phyloP scores from a whole-genome alignment of 2,113 vertebrate genomes.

The Cyanoramphus novaezelandiae region DNA sequence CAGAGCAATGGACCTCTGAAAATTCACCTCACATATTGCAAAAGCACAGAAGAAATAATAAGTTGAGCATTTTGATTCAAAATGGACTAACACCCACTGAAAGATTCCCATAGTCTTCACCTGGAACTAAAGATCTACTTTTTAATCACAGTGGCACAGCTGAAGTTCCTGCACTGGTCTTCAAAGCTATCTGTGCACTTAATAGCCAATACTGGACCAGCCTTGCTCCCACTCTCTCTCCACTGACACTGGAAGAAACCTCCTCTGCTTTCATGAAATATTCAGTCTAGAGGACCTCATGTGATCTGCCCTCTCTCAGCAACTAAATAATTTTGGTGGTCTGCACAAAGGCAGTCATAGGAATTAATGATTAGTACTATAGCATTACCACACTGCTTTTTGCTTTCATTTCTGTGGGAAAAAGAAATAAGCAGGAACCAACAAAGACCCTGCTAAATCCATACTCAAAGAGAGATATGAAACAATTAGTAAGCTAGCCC shows the following conservation, averaged over 20 bases:
- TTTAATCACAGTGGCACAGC: not conserved
- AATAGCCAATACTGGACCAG: not conserved
- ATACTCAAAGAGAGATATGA: not conserved
- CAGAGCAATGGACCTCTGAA: not conserved
- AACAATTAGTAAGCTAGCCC: slow-evolving; percentile 38
- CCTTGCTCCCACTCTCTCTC: not conserved
- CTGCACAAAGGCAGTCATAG: not conserved
- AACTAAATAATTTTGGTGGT: not conserved
- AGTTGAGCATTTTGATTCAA: not conserved
- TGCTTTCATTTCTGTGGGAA: slow-evolving; percentile 1
- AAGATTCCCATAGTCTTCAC: not conserved
- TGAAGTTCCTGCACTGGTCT: not conserved
- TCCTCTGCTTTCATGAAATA: not conserved
- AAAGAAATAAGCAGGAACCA: slow-evolving; percentile 26
- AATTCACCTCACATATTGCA: not conserved
- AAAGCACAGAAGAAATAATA: not conserved
- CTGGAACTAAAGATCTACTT: not conserved
- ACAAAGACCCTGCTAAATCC: slow-evolving; percentile 17
- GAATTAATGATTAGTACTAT: not conserved
- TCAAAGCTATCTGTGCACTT: not conserved
- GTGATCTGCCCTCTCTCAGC: not conserved
- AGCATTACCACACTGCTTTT: not conserved
- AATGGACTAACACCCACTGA: not conserved
- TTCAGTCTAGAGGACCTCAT: not conserved
- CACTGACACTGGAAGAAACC: not conserved